Evolutionary conservation across 2,888 invertebrate genomes (phyloP), one percentile per base, ranked within the genome.

Genomic region (Dolichomitus sp.): DNA sequence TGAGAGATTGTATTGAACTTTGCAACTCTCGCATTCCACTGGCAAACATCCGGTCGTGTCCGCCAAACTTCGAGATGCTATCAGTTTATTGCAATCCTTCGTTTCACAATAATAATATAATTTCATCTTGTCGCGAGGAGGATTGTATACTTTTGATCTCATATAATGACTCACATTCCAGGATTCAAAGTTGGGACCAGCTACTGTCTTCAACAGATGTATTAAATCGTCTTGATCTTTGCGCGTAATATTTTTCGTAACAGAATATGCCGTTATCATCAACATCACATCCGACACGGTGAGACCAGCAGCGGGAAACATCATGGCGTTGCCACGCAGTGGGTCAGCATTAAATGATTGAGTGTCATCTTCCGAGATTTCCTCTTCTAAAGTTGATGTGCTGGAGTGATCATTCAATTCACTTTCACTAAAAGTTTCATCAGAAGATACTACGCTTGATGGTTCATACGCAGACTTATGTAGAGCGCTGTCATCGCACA

Each of bases 151-250:
- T 80, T 73, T 45, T 17, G 30, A 45, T 19, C 23, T 45, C 17
- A 9, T 9, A 63, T 80, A 80, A 23, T 80, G 19, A 23, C 48
- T 69, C 2, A n/a, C 45, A 17, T 48, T 61, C 74, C 74, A 75
- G 7, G 30, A 37, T n/a, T 69, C 30, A 48, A 80, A 80, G n/a
- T 80, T 54, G 17, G 80, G 75, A 11, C 80, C 75, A 54, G 80
- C 80, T 23, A 61, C 17, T 9, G 42, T 30, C 19, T 76, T 76
- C 11, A 76, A 19, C 7, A 76, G 40, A 52, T 76, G 27, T n/a
- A 68, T 42, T 23, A 76, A 66, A 59, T 76, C 57, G 30, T 76
- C 76, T 37, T 76, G 40, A 57, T 54, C 40, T 42, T 14, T 23
- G 45, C 48, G 52, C 1, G 76, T 57, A 11, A 76, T 19, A 52